Evolutionary conservation across 2,888 invertebrate species (phyloP), one percentile per base, ranked within the genome.

Genomic region (Galerucella nymphaeae): DNA sequence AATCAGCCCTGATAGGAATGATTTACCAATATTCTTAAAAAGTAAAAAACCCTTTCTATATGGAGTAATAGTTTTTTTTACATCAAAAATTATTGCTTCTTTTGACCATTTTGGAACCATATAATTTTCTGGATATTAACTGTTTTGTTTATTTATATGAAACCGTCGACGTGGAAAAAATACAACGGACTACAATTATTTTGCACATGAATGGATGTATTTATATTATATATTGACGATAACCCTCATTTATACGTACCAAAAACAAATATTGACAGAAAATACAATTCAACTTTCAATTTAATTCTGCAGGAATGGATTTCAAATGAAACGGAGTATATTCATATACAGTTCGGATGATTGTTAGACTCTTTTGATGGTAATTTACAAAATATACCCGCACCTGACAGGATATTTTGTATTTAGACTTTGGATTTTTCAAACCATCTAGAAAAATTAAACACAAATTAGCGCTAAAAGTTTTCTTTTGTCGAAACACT

Each of bases 221-320:
- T 23, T 58, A 23, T 23, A 45, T 14, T 10, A 57, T 58, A 57
- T 58, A 45, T 14, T 9, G 58, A 20, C 58, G 58, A 58, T 58
- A 61, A 41, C 61, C 16, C 61, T 41, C 61, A 41, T 61, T 41
- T 61, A 61, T 61, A 61, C 16, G 11, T 10, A 61, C 16, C 61
- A 14, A 61, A 61, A 38, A 16, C 61, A 61, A 61, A 61, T 61
- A 61, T 61, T 61, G 38, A 38, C 38, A 38, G 41, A 61, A 61
- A 61, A 61, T 61, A 41, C 61, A 61, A 61, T 61, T 38, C 61
- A 61, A 61, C 61, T 61, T 61, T 61, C 61, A 38, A 61, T 61
- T 61, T 41, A 61, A 11, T 61, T 61, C 16, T 16, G 61, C n/a
- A 16, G 30, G 41, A 41, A n/a, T 41, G 11, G 11, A 61, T 38